Evolutionary conservation across 2,797 vertebrate species (phyloP), one percentile per base, ranked within the genome.

Genomic region (Catostomus latipinnis): DNA sequence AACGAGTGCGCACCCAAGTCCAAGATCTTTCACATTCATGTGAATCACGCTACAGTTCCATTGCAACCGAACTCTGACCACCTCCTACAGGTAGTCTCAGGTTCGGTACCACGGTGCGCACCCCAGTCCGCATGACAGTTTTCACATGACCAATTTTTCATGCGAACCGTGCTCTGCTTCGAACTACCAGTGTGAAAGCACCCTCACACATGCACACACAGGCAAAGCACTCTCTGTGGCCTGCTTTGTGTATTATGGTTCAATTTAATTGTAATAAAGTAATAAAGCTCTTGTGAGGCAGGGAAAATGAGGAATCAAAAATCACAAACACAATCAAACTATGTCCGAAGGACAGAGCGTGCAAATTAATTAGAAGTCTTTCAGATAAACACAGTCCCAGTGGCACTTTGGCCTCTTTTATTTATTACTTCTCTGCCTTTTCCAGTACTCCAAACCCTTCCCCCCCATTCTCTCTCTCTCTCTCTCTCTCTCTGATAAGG

Each of bases 331-430:
- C 78, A 60, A 18, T 65, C 62, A 78, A 67, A 50, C 65, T 62
- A 75, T 56, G 65, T 68, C 73, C 57, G 6, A 14, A 72, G 74
- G 66, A 80, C 45, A 74, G 62, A 13, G 18, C 53, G 75, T 81
- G 75, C 61, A 60, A 85, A 80, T 83, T 76, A 83, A 86, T 83
- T 86, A 71, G 73, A 71, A 72, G 75, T 76, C 58, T 53, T 81
- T 53, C 69, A 67, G 84, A 86, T 83, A 86, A 86, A 83, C 79
- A 82, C 66, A 76, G 84, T 82, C 84, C 80, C 84, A 71, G 73
- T 77, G 73, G 77, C 76, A 54, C 70, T 74, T 74, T 74, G 76
- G 80, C 73, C 73, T 82, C 65, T 67, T 83, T 80, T 62, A 84
- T 84, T 83, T 82, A 86, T 82, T 80, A 86, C 82, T 74, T 80